phyloP scores from a whole-genome alignment of 2,113 vertebrate genomes.

The Oreotrochilus melanogaster region DNA sequence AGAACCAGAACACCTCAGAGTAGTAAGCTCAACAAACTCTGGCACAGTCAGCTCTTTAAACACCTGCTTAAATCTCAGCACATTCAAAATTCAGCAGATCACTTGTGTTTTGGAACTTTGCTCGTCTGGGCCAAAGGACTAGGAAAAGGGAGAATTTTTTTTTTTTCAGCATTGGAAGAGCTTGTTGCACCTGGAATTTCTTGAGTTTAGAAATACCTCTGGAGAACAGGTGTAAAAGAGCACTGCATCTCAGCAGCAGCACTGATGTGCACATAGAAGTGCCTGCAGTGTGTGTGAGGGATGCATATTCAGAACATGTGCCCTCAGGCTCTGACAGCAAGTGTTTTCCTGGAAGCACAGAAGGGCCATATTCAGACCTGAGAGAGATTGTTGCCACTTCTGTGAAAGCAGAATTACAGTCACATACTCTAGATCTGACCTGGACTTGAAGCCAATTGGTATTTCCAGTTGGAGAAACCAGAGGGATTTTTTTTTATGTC shows the following conservation, averaged over 20 bases:
- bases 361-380: not conserved
- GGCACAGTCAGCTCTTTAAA: not conserved
- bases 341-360: not conserved
- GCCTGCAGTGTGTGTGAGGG: not conserved
- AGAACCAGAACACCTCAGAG: not conserved
- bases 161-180: not conserved
- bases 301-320: accelerated
- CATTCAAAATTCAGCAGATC: not conserved
- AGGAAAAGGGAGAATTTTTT: not conserved
- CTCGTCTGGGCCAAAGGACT: not conserved
- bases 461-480: not conserved
- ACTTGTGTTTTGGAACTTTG: not conserved
- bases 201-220: not conserved
- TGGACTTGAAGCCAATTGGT: not conserved
- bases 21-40: not conserved
- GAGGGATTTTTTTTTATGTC: not conserved
- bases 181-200: not conserved
- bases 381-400: not conserved
- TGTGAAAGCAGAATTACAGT: not conserved
- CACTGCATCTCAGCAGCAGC: not conserved
- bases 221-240: not conserved
- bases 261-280: not conserved
- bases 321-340: not conserved
- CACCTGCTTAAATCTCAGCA: not conserved
- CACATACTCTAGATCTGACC: not conserved